These are phyloP conservation scores for Sinonovacula constricta DNA, from an alignment of 1,140 invertebrate genomes.

Conservation along the genomic window DNA sequence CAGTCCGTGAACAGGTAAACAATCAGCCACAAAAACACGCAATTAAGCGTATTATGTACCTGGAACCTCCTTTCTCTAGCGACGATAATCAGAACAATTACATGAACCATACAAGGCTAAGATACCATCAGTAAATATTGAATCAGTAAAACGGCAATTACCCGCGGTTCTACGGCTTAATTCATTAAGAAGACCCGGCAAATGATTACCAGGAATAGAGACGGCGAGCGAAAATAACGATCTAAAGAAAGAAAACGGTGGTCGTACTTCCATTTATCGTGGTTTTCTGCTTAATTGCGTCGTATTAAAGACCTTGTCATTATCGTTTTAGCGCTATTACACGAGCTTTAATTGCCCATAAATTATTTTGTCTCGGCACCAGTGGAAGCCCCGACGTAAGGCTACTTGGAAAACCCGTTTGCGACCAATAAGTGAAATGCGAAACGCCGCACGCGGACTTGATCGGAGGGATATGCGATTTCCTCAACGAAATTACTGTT, in stretches of 20 bases:
- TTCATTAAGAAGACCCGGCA: slow-evolving; percentile 39
- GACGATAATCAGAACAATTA: slow-evolving; percentile 31
- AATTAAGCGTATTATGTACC: slow-evolving; percentile 32
- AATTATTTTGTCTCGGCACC: slow-evolving; percentile 19
- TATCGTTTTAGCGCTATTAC: slow-evolving; percentile 40
- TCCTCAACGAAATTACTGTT: too few species aligned
- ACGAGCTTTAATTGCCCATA: slow-evolving; percentile 21
- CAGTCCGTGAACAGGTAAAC: slow-evolving; percentile 22
- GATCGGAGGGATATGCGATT: too few species aligned
- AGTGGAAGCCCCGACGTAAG: too few species aligned
- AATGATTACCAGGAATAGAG: not conserved
- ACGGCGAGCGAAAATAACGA: slow-evolving; percentile 41
- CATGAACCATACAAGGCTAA: slow-evolving; percentile 28
- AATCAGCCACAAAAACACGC: slow-evolving; percentile 19
- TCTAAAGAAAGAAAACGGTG: slow-evolving; percentile 6
- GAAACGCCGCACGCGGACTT: too few species aligned
- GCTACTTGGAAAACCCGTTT: too few species aligned
- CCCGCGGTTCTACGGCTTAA: slow-evolving; percentile 9
- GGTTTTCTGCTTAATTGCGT: slow-evolving; percentile 39
- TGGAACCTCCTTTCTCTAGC: slow-evolving; percentile 30
- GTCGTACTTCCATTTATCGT: slow-evolving; percentile 17
- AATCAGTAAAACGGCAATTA: slow-evolving; percentile 11
- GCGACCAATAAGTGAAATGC: too few species aligned
- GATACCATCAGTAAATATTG: slow-evolving; percentile 46
- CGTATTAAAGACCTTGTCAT: slow-evolving; percentile 35